Conservation (phyloP, 2,113 vertebrate genomes). For the Xiphophorus couchianus region DNA sequence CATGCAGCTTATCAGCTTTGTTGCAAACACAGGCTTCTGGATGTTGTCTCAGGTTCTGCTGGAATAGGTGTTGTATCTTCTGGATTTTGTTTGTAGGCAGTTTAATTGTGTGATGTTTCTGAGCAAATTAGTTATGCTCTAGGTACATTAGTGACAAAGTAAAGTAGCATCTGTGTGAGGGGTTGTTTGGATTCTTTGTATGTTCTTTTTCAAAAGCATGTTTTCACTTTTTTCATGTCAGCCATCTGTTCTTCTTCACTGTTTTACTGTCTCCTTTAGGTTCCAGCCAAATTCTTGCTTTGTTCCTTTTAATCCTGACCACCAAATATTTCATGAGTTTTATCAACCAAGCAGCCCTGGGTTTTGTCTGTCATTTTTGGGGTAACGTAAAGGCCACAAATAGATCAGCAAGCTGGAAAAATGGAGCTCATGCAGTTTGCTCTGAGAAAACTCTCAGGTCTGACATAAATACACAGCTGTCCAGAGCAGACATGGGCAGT, state of each 20-base stretch:
- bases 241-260: constrained; percentile 63
- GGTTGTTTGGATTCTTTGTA: constrained; percentile 21
- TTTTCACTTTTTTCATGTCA: background rate
- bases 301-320: constrained; percentile 59
- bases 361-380: constrained; percentile 45
- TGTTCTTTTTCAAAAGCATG: constrained; percentile 30
- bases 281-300: constrained; percentile 55
- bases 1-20: constrained; percentile 64
- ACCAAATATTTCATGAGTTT: constrained; percentile 52
- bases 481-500: background rate
- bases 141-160: constrained; percentile 23
- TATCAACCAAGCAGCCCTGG: constrained; percentile 39
- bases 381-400: constrained; percentile 55
- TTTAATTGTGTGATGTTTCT: constrained; percentile 53
- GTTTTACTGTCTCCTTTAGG: constrained; percentile 42
- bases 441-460: constrained; percentile 17
- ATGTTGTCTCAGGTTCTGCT: constrained; percentile 41
- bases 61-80: constrained; percentile 47
- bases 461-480: background rate
- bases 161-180: constrained; percentile 44
- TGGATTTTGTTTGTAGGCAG: constrained; percentile 33
- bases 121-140: constrained; percentile 35
- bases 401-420: constrained; percentile 54
- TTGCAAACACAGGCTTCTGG: constrained; percentile 28
- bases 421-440: constrained; percentile 31